Conservation (phyloP, 1,140 invertebrate species). For the Stegodyphus mimosarum region DNA sequence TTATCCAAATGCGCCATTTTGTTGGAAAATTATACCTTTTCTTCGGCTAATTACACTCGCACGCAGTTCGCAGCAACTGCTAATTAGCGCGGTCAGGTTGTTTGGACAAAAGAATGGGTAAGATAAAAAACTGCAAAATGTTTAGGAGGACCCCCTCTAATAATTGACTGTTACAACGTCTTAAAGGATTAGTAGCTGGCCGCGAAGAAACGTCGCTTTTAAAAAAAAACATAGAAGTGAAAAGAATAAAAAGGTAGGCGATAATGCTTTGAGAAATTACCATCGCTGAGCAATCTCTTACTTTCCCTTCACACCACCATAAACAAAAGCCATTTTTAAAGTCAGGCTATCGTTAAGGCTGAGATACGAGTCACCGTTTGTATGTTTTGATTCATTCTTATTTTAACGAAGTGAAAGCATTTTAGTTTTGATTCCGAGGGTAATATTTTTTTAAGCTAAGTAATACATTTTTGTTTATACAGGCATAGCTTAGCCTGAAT, state of each 20-base stretch:
- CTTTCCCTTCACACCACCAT: not conserved
- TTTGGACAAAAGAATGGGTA: not conserved
- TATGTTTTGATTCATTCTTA: not conserved
- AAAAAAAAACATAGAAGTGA: not conserved
- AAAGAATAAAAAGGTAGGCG: not conserved
- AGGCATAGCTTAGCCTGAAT: too few relatives aligned
- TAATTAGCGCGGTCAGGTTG: not conserved
- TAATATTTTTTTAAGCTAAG: not conserved
- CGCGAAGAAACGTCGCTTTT: too few relatives aligned
- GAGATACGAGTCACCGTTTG: not conserved
- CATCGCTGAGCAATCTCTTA: not conserved
- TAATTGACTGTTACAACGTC: not conserved
- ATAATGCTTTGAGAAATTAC: slow-evolving; percentile 1
- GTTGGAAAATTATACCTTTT: not conserved
- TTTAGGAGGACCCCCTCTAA: not conserved
- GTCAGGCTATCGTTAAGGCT: not conserved
- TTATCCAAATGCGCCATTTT: not conserved
- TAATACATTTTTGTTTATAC: not conserved
- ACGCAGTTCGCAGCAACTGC: not conserved
- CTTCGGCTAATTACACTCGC: not conserved
- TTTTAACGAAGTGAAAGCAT: not conserved
- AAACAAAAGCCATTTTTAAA: not conserved
- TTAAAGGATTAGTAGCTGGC: not conserved
- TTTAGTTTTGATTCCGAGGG: not conserved
- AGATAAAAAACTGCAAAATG: not conserved